phyloP scores from a whole-genome alignment of 2,797 vertebrate genomes.

The Syngnathus rostellatus region DNA sequence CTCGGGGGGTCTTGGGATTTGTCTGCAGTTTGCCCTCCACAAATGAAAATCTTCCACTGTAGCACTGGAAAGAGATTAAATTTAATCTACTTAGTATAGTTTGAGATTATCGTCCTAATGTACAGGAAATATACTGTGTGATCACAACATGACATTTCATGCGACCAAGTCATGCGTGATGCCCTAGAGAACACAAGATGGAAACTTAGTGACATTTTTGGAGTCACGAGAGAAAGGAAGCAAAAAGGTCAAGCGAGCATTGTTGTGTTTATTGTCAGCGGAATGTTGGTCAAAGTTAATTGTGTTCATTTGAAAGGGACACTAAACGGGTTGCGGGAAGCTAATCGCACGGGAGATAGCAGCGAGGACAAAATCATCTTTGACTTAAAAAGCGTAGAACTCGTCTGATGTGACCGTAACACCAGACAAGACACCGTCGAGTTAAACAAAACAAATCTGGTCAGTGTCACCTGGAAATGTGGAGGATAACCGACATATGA shows the following conservation, averaged over 20 bases:
- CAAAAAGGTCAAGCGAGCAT: slow-evolving; percentile 40
- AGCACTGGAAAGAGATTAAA: slow-evolving; percentile 53
- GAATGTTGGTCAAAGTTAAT: slow-evolving; percentile 55
- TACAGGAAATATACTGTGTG: slow-evolving; percentile 47
- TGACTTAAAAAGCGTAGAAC: slow-evolving; percentile 16
- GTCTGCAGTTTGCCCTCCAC: slow-evolving; percentile 30
- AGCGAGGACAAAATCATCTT: slow-evolving; percentile 34
- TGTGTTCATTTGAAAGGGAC: slow-evolving; percentile 32
- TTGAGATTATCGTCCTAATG: slow-evolving; percentile 51
- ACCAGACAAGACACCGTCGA: slow-evolving; percentile 5
- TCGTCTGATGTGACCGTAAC: slow-evolving; percentile 17
- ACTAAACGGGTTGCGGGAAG: slow-evolving; percentile 18
- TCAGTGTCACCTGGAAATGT: slow-evolving; percentile 7
- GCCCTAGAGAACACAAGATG: background rate
- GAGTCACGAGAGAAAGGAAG: slow-evolving; percentile 23
- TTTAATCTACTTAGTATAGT: slow-evolving; percentile 46
- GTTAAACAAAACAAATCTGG: slow-evolving; percentile 11
- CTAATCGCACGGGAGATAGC: slow-evolving; percentile 15
- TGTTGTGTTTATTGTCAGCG: slow-evolving; percentile 44
- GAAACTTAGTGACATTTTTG: slow-evolving; percentile 21
- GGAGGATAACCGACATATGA: slow-evolving; percentile 8
- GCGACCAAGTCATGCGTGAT: slow-evolving; percentile 39
- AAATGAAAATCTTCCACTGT: slow-evolving; percentile 43
- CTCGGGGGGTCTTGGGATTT: slow-evolving; percentile 19
- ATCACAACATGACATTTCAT: slow-evolving; percentile 43